Evolutionary conservation across 2,888 invertebrate species (phyloP).

Genomic region (Gisinianus flammeolus): DNA sequence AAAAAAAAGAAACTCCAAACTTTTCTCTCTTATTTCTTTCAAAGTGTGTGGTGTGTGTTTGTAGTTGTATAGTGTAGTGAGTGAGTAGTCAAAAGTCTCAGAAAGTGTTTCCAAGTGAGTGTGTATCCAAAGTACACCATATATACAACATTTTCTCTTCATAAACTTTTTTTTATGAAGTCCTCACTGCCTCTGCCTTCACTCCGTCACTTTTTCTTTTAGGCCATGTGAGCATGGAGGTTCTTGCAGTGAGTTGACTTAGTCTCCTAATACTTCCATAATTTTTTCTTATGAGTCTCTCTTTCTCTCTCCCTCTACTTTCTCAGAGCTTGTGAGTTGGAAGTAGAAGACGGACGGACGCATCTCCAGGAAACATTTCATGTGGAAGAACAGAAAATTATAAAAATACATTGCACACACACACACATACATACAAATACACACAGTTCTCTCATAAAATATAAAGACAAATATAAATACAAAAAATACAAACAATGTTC

Average conservation of each 20-base stretch:
- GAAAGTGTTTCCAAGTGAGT: neutral
- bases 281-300: neutral
- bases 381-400: slow-evolving; percentile 9
- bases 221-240: too few species aligned
- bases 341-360: neutral
- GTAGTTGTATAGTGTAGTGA: neutral
- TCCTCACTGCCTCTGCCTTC: neutral
- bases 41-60: too few species aligned
- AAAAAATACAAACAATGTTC: neutral
- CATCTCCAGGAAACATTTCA: neutral
- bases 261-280: neutral
- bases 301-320: neutral
- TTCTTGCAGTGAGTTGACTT: neutral
- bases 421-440: too few species aligned
- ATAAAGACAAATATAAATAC: neutral
- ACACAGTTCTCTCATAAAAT: too few species aligned
- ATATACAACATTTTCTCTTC: neutral
- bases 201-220: neutral
- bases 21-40: neutral
- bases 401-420: neutral
- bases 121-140: too few species aligned
- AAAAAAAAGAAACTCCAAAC: neutral
- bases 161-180: slow-evolving; percentile 12
- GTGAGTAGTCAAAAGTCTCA: neutral
- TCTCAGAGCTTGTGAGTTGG: too few species aligned